A percentile compares a stretch with the other conserved stretches of the same genome.
phyloP scores from a whole-genome alignment of 2,113 vertebrate species.

The Indicator indicator region DNA sequence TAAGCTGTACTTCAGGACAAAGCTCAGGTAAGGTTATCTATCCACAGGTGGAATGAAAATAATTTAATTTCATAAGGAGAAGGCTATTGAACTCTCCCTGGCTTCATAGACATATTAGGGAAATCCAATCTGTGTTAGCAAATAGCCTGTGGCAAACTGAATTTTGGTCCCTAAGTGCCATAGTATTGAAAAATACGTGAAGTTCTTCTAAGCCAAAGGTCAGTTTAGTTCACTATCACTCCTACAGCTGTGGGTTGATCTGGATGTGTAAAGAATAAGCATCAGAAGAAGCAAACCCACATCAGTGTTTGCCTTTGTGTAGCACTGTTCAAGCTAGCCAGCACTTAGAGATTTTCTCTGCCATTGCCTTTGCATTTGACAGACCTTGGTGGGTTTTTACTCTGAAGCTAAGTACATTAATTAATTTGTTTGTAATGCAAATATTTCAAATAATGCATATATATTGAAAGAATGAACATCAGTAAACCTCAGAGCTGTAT shows the following conservation, averaged over 20 bases:
- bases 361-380: neutral
- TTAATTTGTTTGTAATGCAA: neutral
- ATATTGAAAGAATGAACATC: neutral
- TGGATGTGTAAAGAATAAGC: neutral
- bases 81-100: slow-evolving; percentile 43
- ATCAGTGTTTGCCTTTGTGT: neutral
- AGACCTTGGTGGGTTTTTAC: neutral
- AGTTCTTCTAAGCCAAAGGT: slow-evolving; percentile 37
- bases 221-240: slow-evolving; percentile 10
- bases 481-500: neutral
- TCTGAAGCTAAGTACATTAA: neutral
- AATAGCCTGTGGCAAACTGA: slow-evolving; percentile 38
- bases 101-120: slow-evolving; percentile 45
- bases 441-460: neutral
- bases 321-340: neutral
- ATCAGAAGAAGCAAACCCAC: neutral
- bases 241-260: neutral
- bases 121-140: slow-evolving; percentile 54
- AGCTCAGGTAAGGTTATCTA: slow-evolving; percentile 25
- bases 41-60: slow-evolving; percentile 36
- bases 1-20: slow-evolving; percentile 1
- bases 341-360: neutral
- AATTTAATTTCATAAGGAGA: slow-evolving; percentile 26
- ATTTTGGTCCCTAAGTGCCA: slow-evolving; percentile 22
- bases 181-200: slow-evolving; percentile 24